Evolutionary conservation across 1,140 invertebrate species (phyloP), one percentile per base, ranked within the genome.

Genomic region (Gonatopus flavifemur): DNA sequence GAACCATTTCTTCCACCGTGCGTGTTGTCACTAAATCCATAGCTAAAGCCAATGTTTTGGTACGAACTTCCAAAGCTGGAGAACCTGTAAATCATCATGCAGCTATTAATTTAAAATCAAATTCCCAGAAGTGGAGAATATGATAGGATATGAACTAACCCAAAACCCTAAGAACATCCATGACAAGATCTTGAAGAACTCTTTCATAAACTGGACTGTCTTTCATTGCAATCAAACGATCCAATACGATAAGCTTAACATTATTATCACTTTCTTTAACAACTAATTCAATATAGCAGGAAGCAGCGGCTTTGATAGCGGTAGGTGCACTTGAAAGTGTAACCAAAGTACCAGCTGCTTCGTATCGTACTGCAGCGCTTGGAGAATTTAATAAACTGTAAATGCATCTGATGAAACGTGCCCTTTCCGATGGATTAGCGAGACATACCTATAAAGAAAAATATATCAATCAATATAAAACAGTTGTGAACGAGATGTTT

Each of bases 221-320:
- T 59, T 90, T 90, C 66, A 99, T 83, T 2, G 89, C 88, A 62
- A 97, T 90, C 41, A 99, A 81, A 37, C 96, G 87, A 71, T 98
- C 96, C 49, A 99, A 80, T 2, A 99, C 96, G 64, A 99, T 99
- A 36, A 99, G 81, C 79, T 99, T 99, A 1, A 99, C 96, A 82
- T 99, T 99, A 77, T 99, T 99, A 73, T 99, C 98, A 76, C 94
- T 98, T 78, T 99, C 97, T 80, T 98, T 98, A 3, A 98, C 90
- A 53, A 99, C 95, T 51, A 99, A 79, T 68, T 99, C 97, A 66
- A 99, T 98, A 76, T 99, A 99, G 76, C 95, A 96, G 24, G 88
- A 89, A 10, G 96, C 96, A 20, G 96, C 97, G 21, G 96, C 89
- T 82, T 96, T 97, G 53, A 99, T 91, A 7, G 97, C 96, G 16